phyloP scores from a whole-genome alignment of 2,113 vertebrate genomes.

The Pseudolaguvia tuberculata region DNA sequence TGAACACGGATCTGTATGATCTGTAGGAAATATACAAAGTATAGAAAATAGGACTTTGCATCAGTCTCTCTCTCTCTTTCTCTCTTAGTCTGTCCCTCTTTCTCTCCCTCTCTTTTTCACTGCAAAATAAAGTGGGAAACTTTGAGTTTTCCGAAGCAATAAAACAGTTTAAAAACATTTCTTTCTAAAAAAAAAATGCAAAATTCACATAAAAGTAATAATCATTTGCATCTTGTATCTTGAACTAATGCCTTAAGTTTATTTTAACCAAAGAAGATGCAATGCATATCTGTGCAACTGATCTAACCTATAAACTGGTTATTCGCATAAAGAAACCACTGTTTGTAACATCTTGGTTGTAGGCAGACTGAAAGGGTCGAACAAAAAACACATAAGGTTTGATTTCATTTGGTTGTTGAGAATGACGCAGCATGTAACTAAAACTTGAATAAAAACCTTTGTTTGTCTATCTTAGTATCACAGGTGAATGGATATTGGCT shows the following conservation, averaged over 20 bases:
- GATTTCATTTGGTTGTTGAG: constrained; percentile 36
- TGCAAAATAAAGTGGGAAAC: not conserved
- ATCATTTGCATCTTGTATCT: not conserved
- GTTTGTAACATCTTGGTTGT: not conserved
- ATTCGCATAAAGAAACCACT: not conserved
- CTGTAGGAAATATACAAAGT: not conserved
- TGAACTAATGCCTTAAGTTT: too few species aligned
- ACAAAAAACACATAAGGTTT: constrained; percentile 9
- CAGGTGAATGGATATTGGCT: constrained; percentile 16
- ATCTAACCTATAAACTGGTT: not conserved
- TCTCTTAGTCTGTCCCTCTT: too few species aligned
- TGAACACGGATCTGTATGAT: not conserved
- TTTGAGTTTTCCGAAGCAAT: not conserved
- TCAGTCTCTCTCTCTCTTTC: not conserved
- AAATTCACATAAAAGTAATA: not conserved
- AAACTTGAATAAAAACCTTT: constrained; percentile 17
- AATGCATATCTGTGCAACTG: not conserved
- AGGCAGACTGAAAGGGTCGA: not conserved
- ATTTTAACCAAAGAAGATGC: not conserved
- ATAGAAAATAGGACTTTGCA: not conserved
- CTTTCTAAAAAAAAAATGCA: too few species aligned
- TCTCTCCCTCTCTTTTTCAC: not conserved
- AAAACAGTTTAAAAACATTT: not conserved
- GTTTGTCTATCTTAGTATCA: not conserved
- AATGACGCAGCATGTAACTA: constrained; percentile 33